Conservation (phyloP, 2,113 vertebrate genomes). For the Aphelocoma coerulescens region DNA sequence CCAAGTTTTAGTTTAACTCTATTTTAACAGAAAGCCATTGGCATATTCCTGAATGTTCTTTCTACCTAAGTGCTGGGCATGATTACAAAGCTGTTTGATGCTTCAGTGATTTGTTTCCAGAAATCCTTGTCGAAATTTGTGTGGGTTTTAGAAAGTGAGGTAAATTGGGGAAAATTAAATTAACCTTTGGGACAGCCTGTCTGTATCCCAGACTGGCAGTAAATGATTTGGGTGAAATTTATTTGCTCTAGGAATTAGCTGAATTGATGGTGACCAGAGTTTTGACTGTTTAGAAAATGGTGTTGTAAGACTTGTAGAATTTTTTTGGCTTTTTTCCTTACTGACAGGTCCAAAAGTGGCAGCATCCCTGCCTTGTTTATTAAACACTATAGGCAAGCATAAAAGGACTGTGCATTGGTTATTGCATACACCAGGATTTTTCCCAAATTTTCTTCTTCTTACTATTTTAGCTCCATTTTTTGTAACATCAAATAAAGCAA, state of each 20-base stretch:
- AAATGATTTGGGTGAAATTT: conserved; percentile 4
- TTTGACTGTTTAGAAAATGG: neutral
- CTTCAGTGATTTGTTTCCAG: neutral
- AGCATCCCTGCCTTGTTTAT: neutral
- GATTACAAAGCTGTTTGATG: neutral
- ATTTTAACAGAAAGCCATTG: neutral
- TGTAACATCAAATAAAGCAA: neutral
- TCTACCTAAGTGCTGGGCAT: neutral
- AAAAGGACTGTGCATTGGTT: neutral
- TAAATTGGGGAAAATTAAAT: neutral
- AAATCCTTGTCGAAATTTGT: neutral
- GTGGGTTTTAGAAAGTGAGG: neutral
- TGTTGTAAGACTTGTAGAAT: neutral
- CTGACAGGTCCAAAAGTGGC: neutral
- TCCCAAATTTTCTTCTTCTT: neutral
- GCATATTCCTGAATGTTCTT: neutral
- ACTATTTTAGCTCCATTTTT: neutral
- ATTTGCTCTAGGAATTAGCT: neutral
- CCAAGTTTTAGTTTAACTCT: neutral
- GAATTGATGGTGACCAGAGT: neutral
- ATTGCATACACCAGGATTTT: neutral
- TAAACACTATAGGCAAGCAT: neutral
- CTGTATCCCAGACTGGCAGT: neutral
- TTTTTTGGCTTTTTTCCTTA: accelerated
- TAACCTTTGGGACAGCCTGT: neutral